These are phyloP conservation scores for Squalus acanthias DNA, from an alignment of 2,797 vertebrate genomes.

Conservation along the genomic window DNA sequence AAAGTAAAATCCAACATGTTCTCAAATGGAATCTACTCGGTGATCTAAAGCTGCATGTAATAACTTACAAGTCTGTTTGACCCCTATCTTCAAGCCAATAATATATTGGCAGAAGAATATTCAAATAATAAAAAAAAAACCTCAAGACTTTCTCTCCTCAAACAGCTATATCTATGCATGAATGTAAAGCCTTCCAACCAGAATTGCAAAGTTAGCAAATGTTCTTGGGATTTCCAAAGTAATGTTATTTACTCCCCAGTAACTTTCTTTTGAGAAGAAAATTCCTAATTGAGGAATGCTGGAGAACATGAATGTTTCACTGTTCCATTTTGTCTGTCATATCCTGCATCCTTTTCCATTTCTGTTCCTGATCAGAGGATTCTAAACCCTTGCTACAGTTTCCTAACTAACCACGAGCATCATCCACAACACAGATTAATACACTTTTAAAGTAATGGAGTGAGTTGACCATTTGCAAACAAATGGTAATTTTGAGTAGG, in stretches of 20 bases:
- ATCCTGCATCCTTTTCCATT: neutral
- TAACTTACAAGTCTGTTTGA: neutral
- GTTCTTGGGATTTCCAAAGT: neutral
- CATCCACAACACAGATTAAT: neutral
- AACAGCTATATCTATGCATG: neutral
- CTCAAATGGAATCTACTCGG: neutral
- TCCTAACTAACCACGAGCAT: neutral
- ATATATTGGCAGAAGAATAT: neutral
- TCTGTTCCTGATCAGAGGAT: neutral
- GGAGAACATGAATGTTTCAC: neutral
- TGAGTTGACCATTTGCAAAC: neutral
- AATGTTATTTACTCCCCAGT: neutral
- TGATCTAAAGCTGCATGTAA: neutral
- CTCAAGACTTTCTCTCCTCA: neutral
- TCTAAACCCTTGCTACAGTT: neutral
- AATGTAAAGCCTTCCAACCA: neutral
- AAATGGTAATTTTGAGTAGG: neutral
- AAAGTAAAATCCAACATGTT: neutral
- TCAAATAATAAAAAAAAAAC: neutral
- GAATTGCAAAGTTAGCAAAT: neutral
- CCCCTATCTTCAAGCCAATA: neutral
- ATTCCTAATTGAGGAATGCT: neutral
- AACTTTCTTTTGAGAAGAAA: neutral
- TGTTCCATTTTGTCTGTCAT: neutral
- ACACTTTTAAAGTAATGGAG: neutral